A percentile compares a stretch with the other conserved stretches of the same genome.
Conservation (phyloP, 2,113 vertebrate species). For the Xiphophorus hellerii region DNA sequence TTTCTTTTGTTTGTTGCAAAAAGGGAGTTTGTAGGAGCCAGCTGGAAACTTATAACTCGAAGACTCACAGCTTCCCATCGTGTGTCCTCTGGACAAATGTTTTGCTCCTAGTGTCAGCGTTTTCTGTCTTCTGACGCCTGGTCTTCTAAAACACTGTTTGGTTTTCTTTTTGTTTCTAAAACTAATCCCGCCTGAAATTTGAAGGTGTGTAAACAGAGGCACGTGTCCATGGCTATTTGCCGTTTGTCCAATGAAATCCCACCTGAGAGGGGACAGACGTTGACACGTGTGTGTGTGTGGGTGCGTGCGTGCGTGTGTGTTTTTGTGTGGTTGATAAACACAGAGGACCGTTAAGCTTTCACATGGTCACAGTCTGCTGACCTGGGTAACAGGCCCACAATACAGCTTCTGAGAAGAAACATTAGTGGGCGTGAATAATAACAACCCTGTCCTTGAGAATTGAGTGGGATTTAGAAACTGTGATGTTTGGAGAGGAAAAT, state of each 20-base stretch:
- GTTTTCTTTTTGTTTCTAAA: constrained; percentile 7
- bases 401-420: constrained; percentile 13
- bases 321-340: constrained; percentile 1
- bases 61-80: constrained; percentile 72
- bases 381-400: neutral
- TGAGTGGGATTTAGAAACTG: neutral
- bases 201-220: constrained; percentile 72
- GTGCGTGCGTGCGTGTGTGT: neutral
- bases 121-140: neutral
- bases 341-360: constrained; percentile 16
- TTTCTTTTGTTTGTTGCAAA: constrained; percentile 31
- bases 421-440: constrained; percentile 7
- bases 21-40: constrained; percentile 5
- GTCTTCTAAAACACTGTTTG: neutral
- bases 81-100: neutral
- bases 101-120: neutral
- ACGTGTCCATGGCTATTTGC: constrained; percentile 58
- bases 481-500: constrained; percentile 1
- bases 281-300: constrained; percentile 6
- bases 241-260: constrained; percentile 65
- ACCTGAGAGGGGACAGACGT: constrained; percentile 10
- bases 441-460: constrained; percentile 21
- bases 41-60: constrained; percentile 10
- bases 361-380: neutral
- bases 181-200: constrained; percentile 77